These are phyloP conservation scores for Crotalus helleri DNA, from an alignment of 2,113 vertebrate genomes.

Conservation along the genomic window DNA sequence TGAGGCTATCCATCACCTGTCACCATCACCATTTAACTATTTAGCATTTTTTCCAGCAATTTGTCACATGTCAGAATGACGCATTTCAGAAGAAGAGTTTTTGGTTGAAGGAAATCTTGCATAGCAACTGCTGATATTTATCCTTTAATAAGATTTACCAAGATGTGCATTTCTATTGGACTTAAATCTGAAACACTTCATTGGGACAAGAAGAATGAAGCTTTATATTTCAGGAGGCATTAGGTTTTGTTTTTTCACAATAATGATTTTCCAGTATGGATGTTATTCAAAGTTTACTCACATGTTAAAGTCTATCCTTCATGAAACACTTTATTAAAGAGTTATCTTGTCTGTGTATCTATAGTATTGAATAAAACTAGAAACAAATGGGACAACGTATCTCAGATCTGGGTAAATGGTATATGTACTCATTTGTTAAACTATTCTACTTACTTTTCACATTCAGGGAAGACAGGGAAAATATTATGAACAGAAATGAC, in stretches of 20 bases:
- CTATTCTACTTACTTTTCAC: not conserved
- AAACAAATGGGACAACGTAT: not conserved
- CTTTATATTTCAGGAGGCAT: not conserved
- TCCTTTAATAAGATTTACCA: conserved; percentile 67
- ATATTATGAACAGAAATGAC: not conserved
- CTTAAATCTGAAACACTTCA: conserved; percentile 67
- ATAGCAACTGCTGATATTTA: conserved; percentile 64
- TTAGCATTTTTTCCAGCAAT: conserved; percentile 81
- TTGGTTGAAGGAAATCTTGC: conserved; percentile 74
- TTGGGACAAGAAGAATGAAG: conserved; percentile 31
- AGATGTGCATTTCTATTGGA: conserved; percentile 70
- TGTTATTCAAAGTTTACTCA: conserved; percentile 54
- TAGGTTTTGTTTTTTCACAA: not conserved
- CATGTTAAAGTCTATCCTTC: conserved; percentile 26
- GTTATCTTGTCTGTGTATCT: not conserved
- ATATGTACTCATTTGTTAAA: not conserved
- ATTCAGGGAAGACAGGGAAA: not conserved
- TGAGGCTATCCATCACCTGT: conserved; percentile 81
- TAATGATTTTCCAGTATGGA: not conserved
- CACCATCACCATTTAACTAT: conserved; percentile 71
- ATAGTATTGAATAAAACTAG: not conserved
- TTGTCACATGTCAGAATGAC: conserved; percentile 79
- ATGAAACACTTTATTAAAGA: not conserved
- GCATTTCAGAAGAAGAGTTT: conserved; percentile 71
- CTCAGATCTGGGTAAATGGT: not conserved